phyloP scores from a whole-genome alignment of 2,888 invertebrate species.

The Nomada ruficornis region DNA sequence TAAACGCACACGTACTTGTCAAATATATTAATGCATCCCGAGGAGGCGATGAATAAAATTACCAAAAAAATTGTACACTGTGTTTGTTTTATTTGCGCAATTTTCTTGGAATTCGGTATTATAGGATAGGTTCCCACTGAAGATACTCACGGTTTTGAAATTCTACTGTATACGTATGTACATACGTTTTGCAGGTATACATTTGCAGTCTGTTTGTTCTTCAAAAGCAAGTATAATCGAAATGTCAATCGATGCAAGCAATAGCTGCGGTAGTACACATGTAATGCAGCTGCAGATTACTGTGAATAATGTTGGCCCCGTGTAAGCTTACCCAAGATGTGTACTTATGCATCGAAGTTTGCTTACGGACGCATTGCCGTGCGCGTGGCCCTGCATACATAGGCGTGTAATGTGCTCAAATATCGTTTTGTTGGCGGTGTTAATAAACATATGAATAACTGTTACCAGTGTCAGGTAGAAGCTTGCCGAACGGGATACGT shows the following conservation, averaged over 20 bases:
- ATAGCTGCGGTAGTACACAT: constrained; percentile 56
- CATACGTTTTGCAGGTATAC: no score
- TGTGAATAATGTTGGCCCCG: constrained; percentile 44
- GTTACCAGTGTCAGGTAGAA: not conserved
- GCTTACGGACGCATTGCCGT: constrained; percentile 16
- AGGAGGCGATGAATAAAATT: not conserved
- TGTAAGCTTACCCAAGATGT: constrained; percentile 45
- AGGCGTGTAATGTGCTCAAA: constrained; percentile 19
- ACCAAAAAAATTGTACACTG: not conserved
- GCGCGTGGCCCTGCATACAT: constrained; percentile 17
- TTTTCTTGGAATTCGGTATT: no score
- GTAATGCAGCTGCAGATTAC: constrained; percentile 55
- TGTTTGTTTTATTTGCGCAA: no score
- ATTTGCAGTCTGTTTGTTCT: not conserved
- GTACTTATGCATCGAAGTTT: constrained; percentile 56
- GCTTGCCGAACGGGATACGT: not conserved
- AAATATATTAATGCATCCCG: no score
- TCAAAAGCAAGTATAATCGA: constrained; percentile 51
- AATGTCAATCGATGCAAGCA: constrained; percentile 65
- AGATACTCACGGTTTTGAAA: no score
- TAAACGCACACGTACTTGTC: not conserved
- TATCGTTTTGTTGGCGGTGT: constrained; percentile 1
- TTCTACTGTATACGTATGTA: no score
- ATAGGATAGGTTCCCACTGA: no score
- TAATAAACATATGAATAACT: constrained; percentile 16